A percentile compares a stretch with the other conserved stretches of the same genome.
Conservation (phyloP, 1,140 invertebrate genomes). For the Globodera ellingtonae region DNA sequence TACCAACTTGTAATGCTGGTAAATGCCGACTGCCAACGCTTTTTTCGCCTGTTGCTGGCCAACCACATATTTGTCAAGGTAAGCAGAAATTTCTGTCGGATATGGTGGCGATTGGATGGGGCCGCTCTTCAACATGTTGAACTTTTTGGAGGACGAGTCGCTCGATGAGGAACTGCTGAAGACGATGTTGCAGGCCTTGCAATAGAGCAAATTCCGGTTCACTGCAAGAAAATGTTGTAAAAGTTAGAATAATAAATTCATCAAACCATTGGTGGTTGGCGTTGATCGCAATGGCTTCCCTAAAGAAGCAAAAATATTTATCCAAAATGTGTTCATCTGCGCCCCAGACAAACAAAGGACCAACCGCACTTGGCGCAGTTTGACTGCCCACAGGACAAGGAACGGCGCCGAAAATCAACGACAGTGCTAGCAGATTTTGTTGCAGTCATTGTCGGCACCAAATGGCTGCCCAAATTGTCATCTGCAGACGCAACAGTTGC, state of each 20-base stretch:
- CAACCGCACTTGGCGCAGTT: constrained; percentile 25
- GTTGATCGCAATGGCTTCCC: constrained; percentile 26
- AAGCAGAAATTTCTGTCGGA: constrained; percentile 66
- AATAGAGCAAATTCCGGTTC: constrained; percentile 30
- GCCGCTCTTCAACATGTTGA: constrained; percentile 26
- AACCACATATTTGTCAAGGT: constrained; percentile 92
- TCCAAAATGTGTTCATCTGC: not conserved
- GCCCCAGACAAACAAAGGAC: not conserved
- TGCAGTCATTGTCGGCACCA: constrained; percentile 5
- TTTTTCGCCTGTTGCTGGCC: constrained; percentile 98
- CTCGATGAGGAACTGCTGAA: constrained; percentile 24
- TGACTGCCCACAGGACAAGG: constrained; percentile 5
- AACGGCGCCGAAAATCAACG: not conserved
- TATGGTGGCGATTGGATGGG: constrained; percentile 33
- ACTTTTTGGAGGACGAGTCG: constrained; percentile 19
- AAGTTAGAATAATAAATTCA: constrained; percentile 12
- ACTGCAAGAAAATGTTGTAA: constrained; percentile 19
- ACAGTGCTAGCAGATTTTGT: not conserved
- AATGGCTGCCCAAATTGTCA: not conserved
- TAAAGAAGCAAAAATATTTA: not conserved
- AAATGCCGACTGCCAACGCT: constrained; percentile 95
- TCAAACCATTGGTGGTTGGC: constrained; percentile 39
- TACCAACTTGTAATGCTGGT: constrained; percentile 82
- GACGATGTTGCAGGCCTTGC: constrained; percentile 44
- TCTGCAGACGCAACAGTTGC: constrained; percentile 17